A percentile compares a stretch with the other conserved stretches of the same genome.
phyloP scores from a whole-genome alignment of 2,888 invertebrate species.

The Machimus rusticus region DNA sequence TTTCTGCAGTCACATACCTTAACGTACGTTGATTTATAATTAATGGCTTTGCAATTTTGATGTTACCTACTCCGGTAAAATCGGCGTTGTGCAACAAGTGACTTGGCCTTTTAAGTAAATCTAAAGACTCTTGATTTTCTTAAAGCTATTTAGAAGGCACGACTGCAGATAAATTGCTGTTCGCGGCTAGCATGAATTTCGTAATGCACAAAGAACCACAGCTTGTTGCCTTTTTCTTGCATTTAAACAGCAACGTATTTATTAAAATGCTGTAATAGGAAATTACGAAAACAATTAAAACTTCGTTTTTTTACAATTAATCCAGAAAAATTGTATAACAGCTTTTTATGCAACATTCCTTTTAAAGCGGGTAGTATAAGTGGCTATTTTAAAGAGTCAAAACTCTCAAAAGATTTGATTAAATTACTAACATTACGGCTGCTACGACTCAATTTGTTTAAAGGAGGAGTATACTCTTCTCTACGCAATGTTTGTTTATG shows the following conservation, averaged over 20 bases:
- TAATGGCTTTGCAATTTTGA: neutral
- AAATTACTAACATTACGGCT: neutral
- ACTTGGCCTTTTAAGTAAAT: neutral
- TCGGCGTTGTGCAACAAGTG: neutral
- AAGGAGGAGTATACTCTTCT: neutral
- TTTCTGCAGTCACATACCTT: neutral
- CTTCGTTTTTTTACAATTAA: neutral
- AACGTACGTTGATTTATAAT: neutral
- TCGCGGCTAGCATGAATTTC: neutral
- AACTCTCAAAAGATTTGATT: neutral
- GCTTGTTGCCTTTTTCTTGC: neutral
- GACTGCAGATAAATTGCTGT: neutral
- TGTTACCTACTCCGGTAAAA: neutral
- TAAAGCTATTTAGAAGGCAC: neutral
- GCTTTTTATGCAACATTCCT: neutral
- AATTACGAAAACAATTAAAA: neutral
- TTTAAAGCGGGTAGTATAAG: neutral
- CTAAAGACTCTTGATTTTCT: neutral
- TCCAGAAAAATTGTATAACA: neutral
- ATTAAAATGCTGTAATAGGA: neutral
- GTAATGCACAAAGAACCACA: neutral
- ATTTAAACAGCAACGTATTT: neutral
- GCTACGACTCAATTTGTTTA: neutral
- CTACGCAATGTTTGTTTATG: neutral
- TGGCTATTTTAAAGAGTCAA: neutral